phyloP scores from a whole-genome alignment of 2,888 invertebrate species.

The Drosophila villosipedis region DNA sequence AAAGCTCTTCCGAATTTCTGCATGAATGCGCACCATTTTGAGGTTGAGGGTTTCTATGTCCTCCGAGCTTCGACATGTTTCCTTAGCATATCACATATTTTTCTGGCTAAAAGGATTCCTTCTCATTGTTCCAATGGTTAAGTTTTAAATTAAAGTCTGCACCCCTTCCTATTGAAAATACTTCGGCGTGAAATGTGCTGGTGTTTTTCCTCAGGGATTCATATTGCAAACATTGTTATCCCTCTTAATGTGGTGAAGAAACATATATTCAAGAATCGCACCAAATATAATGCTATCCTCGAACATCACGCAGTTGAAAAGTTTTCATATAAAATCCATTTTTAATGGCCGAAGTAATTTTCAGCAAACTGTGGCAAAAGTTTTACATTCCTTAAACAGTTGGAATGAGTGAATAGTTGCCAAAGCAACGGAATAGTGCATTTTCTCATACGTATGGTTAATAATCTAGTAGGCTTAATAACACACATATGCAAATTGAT shows the following conservation, averaged over 20 bases:
- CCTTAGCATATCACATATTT: background rate
- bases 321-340: background rate
- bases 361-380: constrained; percentile 15
- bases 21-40: background rate
- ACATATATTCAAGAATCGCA: background rate
- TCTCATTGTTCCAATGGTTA: background rate
- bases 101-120: background rate
- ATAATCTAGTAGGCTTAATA: background rate
- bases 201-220: background rate
- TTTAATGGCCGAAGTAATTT: background rate
- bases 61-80: background rate
- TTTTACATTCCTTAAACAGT: constrained; percentile 24
- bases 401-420: constrained; percentile 37
- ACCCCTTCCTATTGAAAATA: too few species aligned
- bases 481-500: background rate
- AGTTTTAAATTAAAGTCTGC: background rate
- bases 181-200: background rate
- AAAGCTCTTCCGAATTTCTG: background rate
- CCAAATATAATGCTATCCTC: background rate
- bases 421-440: constrained; percentile 3
- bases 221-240: background rate
- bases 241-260: background rate
- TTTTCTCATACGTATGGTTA: background rate
- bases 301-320: background rate
- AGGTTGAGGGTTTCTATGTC: background rate